Conservation (phyloP, 1,140 invertebrate genomes). For the Heliconius congener region DNA sequence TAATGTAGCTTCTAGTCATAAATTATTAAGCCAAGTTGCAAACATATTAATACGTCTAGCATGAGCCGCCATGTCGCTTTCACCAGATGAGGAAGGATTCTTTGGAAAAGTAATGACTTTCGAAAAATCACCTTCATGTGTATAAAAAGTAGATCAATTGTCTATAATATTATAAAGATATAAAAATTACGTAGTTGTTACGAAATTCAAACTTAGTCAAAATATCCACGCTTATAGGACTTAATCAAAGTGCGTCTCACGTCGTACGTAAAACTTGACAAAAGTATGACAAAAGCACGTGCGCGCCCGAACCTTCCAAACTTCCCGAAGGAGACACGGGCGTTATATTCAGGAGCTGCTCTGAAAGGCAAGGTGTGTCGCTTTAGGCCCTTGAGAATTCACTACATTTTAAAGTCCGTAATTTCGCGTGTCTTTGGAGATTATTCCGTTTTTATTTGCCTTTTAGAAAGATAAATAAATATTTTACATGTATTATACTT, state of each 20-base stretch:
- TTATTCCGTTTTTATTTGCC: conserved; percentile 65
- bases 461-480: neutral
- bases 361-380: conserved; percentile 73
- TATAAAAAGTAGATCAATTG: neutral
- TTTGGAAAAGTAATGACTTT: neutral
- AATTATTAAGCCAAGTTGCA: neutral
- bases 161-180: neutral
- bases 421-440: conserved; percentile 77
- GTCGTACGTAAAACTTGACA: conserved; percentile 70
- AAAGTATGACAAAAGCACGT: conserved; percentile 79
- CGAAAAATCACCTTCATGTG: too few species aligned
- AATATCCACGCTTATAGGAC: conserved; percentile 56
- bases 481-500: neutral
- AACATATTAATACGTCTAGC: neutral
- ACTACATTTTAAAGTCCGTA: conserved; percentile 74
- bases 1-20: neutral
- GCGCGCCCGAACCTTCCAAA: conserved; percentile 66
- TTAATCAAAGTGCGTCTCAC: conserved; percentile 69
- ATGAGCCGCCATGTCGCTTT: neutral
- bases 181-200: neutral
- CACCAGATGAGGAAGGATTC: neutral
- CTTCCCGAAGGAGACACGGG: conserved; percentile 70
- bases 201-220: conserved; percentile 56
- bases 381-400: conserved; percentile 62
- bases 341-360: conserved; percentile 68